Evolutionary conservation across 2,888 invertebrate species (phyloP), one percentile per base, ranked within the genome.

Genomic region (Leucophenga maculata): DNA sequence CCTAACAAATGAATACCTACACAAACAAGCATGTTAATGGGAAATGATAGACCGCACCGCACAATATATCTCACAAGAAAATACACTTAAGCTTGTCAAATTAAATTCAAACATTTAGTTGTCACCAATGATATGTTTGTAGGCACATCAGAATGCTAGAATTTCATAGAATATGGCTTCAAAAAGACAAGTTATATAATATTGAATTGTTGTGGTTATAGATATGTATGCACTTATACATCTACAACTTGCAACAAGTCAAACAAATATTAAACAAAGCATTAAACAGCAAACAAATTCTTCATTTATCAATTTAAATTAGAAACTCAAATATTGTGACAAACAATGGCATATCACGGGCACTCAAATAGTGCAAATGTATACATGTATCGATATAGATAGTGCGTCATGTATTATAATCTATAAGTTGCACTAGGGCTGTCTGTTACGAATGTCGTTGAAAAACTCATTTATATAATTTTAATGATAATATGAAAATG

Each of bases 41-140:
- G 48, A 3, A 50, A 50, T 18, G 50, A 26, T 48, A 22, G 46
- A 50, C n/a, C 50, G 50, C 50, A 50, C n/a, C 50, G 50, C 50
- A 22, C 46, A 64, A 64, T 22, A 22, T 44, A 26, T 50, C 50
- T 66, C 44, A 68, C 48, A 64, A 16, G 52, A 16, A 52, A 20
- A 66, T n/a, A n/a, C 69, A 69, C 65, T 55, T 69, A 32, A 69
- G 75, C 72, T 74, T 77, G 72, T 75, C 71, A 77, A 75, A 75
- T 70, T 73, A 65, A 67, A 66, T 70, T 71, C 68, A 69, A 46
- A 59, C 50, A 20, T 57, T 67, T 46, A 31, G 26, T 60, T 55
- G 46, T 71, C 71, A 69, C 46, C 68, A 72, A 72, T 69, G 72
- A 71, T 75, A 18, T 22, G 39, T 68, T 76, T 78, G 78, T 73